Evolutionary conservation across 2,888 invertebrate species (phyloP), one percentile per base, ranked within the genome.

Genomic region (Acronicta aceris): DNA sequence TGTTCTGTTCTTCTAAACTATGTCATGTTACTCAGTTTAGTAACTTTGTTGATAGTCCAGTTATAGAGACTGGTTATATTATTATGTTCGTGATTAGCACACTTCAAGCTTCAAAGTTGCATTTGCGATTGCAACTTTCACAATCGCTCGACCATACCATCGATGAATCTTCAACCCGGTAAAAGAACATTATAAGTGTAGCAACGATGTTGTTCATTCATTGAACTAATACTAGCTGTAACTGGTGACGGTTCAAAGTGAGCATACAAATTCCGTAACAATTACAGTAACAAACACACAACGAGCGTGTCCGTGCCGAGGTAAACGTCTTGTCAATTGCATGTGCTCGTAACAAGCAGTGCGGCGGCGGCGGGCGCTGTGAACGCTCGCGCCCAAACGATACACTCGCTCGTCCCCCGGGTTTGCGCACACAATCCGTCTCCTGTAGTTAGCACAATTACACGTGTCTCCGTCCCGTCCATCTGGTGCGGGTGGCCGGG

Each of bases 401-500:
- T 59, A 40, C 58, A 21, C 48, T 59, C 62, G 52, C 65, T 71
- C 64, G 62, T 66, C 71, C 63, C 56, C 36, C 49, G 54, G 65
- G 69, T 71, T 70, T 69, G 61, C 62, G 65, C 74, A 68, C 62
- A 58, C 82, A 71, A 61, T 47, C 69, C 54, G 71, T 57, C 69
- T 62, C 49, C 65, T 49, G 69, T 74, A 79, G 78, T 81, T 81
- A 81, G 78, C 64, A 61, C 81, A 78, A 80, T 83, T 77, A 82
- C 72, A 66, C 46, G 46, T 46, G 30, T 25, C 43, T 33, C 38
- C 6, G 38, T 50, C 52, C 33, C 46, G 38, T 30, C 30, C 49
- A 42, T 50, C 50, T 38, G 30, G 17, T 45, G 16, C n/a, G 50
- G 16, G 41, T 43, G 46, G 33, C 21, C 21, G 21, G 21, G 21